Evolutionary conservation across 2,797 vertebrate species (phyloP), one percentile per base, ranked within the genome.

Genomic region (Pogonophryne albipinna): DNA sequence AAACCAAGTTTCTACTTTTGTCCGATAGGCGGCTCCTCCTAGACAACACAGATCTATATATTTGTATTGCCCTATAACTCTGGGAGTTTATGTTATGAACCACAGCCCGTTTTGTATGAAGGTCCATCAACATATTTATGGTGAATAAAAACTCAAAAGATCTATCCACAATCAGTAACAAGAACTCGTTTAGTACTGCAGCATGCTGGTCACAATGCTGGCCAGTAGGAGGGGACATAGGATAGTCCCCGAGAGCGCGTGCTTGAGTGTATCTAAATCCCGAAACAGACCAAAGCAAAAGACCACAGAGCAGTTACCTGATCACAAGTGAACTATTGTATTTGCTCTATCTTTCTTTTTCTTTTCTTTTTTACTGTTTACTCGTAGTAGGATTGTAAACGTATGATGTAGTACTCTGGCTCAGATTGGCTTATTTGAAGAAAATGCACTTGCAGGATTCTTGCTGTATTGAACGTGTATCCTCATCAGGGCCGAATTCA

Each of bases 171-270:
- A 20, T 27, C 6, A 20, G 11, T 23, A 67, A 66, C 58, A 68
- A 73, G 50, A 49, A 31, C 64, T 11, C 0, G 17, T 60, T 66
- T 51, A 23, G 11, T 44, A 2, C 45, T 16, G 44, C 31, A 64
- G 27, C 10, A 19, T 65, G 20, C 11, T 66, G 23, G 8, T 68
- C 6, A 14, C 53, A 1, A n/a, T 52, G 9, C 11, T 62, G 52
- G 23, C 66, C 91, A 67, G 67, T 47, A 91, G 91, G 63, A 74
- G 88, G 91, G 66, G 89, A 89, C 91, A 92, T 58, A 85, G 6
- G 44, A 80, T 10, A 72, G 61, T 16, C 50, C 59, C 51, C 10
- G 11, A 52, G 56, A 71, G 59, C 57, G 74, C 74, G 87, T 74
- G 83, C 76, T 77, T 73, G 27, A 51, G 16, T 52, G 27, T 41